Percentiles rank a stretch among this genome's conserved stretches.
Evolutionary conservation across 2,888 invertebrate genomes (phyloP).

Genomic region (Athrips mouffetella): DNA sequence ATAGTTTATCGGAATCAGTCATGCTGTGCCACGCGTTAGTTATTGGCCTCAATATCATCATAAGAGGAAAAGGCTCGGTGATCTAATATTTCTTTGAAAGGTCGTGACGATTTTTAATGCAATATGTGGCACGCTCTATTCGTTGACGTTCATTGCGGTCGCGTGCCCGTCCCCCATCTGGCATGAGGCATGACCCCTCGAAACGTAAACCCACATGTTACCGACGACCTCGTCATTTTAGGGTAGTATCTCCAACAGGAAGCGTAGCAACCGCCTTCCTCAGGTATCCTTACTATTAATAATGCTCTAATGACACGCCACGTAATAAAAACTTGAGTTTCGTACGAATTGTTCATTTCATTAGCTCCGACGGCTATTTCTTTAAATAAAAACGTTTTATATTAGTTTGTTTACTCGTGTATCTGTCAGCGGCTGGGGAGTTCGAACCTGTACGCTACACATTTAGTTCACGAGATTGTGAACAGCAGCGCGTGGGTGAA

Average conservation of each 20-base stretch:
- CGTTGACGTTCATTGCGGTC: constrained; percentile 28
- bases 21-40: constrained; percentile 3
- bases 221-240: constrained; percentile 31
- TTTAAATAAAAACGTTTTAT: constrained; percentile 45
- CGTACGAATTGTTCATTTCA: constrained; percentile 20
- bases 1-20: not conserved
- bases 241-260: constrained; percentile 26
- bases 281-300: constrained; percentile 19
- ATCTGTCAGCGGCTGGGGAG: constrained; percentile 44
- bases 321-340: constrained; percentile 5
- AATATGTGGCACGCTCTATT: constrained; percentile 15
- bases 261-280: constrained; percentile 26
- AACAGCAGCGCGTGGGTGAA: constrained; percentile 54
- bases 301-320: constrained; percentile 2
- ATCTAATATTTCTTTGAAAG: constrained; percentile 11
- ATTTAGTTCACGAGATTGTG: constrained; percentile 40
- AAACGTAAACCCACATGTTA: constrained; percentile 39
- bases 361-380: constrained; percentile 24
- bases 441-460: constrained; percentile 40
- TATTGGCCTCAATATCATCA: constrained; percentile 9
- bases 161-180: constrained; percentile 30
- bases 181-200: constrained; percentile 30
- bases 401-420: constrained; percentile 53
- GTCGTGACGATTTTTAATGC: not conserved
- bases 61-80: constrained; percentile 6